Evolutionary conservation across 2,888 invertebrate genomes (phyloP), one percentile per base, ranked within the genome.

Genomic region (Proisotoma minuta): DNA sequence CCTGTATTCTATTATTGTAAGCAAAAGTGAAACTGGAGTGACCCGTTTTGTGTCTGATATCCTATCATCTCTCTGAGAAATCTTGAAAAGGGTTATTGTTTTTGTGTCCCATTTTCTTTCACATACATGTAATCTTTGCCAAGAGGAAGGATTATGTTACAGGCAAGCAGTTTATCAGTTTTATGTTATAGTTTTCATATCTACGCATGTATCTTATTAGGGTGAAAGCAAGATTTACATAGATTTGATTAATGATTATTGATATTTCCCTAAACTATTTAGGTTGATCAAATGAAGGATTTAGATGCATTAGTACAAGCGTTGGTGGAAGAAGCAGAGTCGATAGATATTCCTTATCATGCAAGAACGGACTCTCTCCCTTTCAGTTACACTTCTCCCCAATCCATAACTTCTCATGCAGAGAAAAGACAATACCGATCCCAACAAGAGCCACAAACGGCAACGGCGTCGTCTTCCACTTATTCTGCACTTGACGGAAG

Each of bases 311-410:
- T 73, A 15, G 63, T 73, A 49, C 67, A 64, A 26, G 72, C 72
- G 22, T 57, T 73, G 28, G 66, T 73, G 40, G 68, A 70, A 60
- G 72, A 72, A 58, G 73, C 73, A 4, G 70, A 70, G 22, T 69
- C 69, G 18, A 73, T 73, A 50, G 73, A 73, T 61, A 69, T 72
- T 57, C 92, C 93, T 74, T 93, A 93, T 81, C 92, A 93, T 86
- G 91, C 92, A 76, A 84, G 92, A 76, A 86, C 89, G 74, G 89
- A 91, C 79, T 89, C 89, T 75, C 85, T 89, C 75, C 93, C 93
- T 67, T 92, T 92, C 80, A 89, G 89, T 62, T 93, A 93, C 84
- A 68, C 69, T 15, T 65, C 69, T 20, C 63, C 64, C 0, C 29
- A 61, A 34, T 47, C 49, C 48, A 54, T 49, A 26, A 56, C 43